A percentile compares a stretch with the other conserved stretches of the same genome.
Conservation (phyloP, 2,888 invertebrate genomes). For the Hydraecia micacea region DNA sequence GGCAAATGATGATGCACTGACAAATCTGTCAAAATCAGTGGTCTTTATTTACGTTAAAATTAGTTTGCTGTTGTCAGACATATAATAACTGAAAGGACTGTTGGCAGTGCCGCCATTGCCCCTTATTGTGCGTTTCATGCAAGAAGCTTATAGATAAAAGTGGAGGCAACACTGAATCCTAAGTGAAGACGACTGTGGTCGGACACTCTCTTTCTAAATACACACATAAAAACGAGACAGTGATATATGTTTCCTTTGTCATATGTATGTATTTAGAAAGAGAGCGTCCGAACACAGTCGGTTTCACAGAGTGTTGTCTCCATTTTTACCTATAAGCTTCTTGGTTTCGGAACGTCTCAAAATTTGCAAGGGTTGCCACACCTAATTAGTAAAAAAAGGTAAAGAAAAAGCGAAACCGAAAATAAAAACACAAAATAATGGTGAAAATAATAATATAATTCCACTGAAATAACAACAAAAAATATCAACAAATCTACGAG, state of each 20-base stretch:
- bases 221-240: no score
- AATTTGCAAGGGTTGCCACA: neutral
- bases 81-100: neutral
- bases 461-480: conserved; percentile 57
- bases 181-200: no score
- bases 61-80: neutral
- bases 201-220: no score
- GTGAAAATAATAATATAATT: conserved; percentile 63
- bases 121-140: neutral
- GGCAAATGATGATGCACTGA: no score
- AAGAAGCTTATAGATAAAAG: no score
- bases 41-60: neutral
- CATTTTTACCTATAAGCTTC: no score
- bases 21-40: neutral
- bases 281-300: no score
- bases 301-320: no score
- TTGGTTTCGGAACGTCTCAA: neutral
- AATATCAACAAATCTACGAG: conserved; percentile 58
- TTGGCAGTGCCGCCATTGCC: no score
- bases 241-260: no score
- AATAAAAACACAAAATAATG: conserved; percentile 50
- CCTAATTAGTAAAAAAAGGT: neutral
- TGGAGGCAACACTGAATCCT: no score
- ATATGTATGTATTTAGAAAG: no score
- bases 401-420: neutral